A percentile compares a stretch with the other conserved stretches of the same genome.
phyloP scores from a whole-genome alignment of 23 tunicate species.

The Styela clava region DNA sequence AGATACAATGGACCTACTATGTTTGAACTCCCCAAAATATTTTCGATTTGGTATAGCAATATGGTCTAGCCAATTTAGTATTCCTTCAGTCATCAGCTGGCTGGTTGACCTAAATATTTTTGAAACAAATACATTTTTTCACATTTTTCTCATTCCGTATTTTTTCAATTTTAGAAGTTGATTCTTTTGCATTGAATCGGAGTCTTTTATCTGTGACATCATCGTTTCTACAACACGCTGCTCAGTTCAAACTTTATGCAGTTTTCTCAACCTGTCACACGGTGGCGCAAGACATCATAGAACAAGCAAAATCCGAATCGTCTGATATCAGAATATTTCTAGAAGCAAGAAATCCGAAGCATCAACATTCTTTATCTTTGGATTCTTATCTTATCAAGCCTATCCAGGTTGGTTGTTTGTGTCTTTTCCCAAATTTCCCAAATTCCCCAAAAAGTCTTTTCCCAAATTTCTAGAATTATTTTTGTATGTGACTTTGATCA shows the following conservation, averaged over 20 bases:
- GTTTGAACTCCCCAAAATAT: too few species aligned
- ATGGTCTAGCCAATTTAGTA: too few species aligned
- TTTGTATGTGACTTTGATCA: too few species aligned
- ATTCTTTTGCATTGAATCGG: neutral
- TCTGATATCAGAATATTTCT: slow-evolving; percentile 19
- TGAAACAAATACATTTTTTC: too few species aligned
- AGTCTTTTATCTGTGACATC: slow-evolving; percentile 5
- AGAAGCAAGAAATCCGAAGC: slow-evolving; percentile 26
- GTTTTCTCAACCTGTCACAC: slow-evolving; percentile 33
- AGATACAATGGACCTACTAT: too few species aligned
- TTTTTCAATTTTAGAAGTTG: neutral
- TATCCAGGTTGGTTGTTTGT: slow-evolving; percentile 5
- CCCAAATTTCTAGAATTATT: too few species aligned
- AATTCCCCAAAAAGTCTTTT: too few species aligned
- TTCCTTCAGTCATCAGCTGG: too few species aligned
- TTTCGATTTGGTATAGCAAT: too few species aligned
- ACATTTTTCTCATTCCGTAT: too few species aligned
- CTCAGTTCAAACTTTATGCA: slow-evolving; percentile 27
- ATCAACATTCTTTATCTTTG: slow-evolving; percentile 20
- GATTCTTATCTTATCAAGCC: slow-evolving; percentile 31
- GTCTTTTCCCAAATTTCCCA: too few species aligned
- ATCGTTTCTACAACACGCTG: slow-evolving; percentile 4
- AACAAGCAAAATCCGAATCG: slow-evolving; percentile 7
- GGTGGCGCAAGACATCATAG: slow-evolving; percentile 33
- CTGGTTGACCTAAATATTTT: too few species aligned